Conservation (phyloP, 2,113 vertebrate genomes). For the Zapus hudsonius region DNA sequence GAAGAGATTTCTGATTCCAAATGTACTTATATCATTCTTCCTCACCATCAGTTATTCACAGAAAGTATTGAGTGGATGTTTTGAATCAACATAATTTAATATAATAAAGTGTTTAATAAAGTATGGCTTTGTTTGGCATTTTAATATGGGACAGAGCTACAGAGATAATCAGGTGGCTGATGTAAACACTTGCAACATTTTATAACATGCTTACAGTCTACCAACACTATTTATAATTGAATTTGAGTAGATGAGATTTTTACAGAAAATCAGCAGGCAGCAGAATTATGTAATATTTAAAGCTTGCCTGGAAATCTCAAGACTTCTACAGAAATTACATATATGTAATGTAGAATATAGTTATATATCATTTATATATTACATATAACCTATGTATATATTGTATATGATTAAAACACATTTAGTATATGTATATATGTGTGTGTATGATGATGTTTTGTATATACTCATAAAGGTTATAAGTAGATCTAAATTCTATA, state of each 20-base stretch:
- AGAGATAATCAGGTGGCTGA: background rate
- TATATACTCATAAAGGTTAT: background rate
- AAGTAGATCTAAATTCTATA: background rate
- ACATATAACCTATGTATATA: too few species aligned
- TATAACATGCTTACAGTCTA: slow-evolving; percentile 27
- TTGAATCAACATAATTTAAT: background rate
- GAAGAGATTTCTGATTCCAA: background rate
- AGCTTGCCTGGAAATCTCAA: background rate
- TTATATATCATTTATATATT: too few species aligned
- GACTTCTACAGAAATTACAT: background rate
- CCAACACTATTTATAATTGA: slow-evolving; percentile 30
- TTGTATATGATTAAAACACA: too few species aligned
- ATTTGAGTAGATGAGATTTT: slow-evolving; percentile 44
- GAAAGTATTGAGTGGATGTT: background rate
- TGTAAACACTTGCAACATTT: slow-evolving; percentile 6
- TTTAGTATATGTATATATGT: too few species aligned
- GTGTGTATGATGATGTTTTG: too few species aligned
- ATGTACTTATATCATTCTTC: slow-evolving; percentile 24
- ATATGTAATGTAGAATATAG: too few species aligned
- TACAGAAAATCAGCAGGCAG: slow-evolving; percentile 54
- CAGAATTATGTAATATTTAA: slow-evolving; percentile 43
- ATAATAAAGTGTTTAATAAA: background rate
- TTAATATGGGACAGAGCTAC: background rate
- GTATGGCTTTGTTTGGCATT: background rate
- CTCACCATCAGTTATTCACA: background rate